A percentile compares a stretch with the other conserved stretches of the same genome.
Evolutionary conservation across 2,888 invertebrate genomes (phyloP).

Genomic region (Cremastobaeus sp.): DNA sequence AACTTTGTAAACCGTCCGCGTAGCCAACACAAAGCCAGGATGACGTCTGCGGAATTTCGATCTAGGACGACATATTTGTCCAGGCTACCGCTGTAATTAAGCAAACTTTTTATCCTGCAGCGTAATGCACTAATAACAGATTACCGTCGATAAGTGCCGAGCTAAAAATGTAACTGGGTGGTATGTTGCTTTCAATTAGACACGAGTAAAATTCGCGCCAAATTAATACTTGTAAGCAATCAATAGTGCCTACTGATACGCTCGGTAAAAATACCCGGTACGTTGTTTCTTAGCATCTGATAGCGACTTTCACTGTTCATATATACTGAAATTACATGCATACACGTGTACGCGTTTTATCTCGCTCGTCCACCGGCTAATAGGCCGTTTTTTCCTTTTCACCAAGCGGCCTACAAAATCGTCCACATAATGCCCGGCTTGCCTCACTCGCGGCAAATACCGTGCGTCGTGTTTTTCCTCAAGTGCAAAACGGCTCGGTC

Average conservation of each 20-base stretch:
- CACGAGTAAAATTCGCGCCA: conserved; percentile 18
- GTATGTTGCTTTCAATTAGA: conserved; percentile 36
- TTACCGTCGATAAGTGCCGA: conserved; percentile 15
- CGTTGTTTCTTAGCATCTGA: conserved; percentile 28
- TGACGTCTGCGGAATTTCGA: conserved; percentile 10
- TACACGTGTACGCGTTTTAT: too few species aligned
- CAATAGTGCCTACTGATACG: conserved; percentile 16
- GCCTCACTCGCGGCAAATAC: too few species aligned
- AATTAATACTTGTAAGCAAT: conserved; percentile 31
- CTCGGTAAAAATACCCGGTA: conserved; percentile 26
- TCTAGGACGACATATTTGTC: conserved; percentile 8
- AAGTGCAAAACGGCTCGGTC: too few species aligned
- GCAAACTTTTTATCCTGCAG: background rate
- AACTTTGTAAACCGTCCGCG: conserved; percentile 23
- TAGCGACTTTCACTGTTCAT: conserved; percentile 43
- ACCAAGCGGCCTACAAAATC: too few species aligned
- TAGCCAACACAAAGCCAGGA: conserved; percentile 20
- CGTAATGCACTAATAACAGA: conserved; percentile 24
- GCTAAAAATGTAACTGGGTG: conserved; percentile 13
- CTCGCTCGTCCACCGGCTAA: too few species aligned
- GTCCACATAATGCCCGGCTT: too few species aligned
- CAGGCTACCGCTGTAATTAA: conserved; percentile 14
- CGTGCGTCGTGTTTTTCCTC: too few species aligned
- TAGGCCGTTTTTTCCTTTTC: too few species aligned
- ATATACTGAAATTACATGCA: conserved; percentile 17